Evolutionary conservation across 2,113 vertebrate species (phyloP).

Genomic region (Hepsetus odoe): DNA sequence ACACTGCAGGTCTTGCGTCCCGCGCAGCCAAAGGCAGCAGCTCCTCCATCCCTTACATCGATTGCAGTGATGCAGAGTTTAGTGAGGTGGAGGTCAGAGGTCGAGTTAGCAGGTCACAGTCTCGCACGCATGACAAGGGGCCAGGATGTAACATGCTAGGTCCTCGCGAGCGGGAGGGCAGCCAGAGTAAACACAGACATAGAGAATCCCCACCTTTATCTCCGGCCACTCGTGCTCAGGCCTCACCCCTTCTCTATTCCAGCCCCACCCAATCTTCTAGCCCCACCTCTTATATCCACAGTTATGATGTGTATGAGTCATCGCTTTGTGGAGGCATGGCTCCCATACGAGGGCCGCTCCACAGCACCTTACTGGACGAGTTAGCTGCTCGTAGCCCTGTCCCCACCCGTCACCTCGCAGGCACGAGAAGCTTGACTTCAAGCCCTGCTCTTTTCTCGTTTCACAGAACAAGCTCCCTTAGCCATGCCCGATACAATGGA

Average conservation of each 20-base stretch:
- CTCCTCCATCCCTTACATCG: slow-evolving; percentile 85
- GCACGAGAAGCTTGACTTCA: slow-evolving; percentile 78
- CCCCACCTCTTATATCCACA: slow-evolving; percentile 57
- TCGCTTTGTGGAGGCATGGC: slow-evolving; percentile 75
- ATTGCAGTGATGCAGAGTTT: slow-evolving; percentile 86
- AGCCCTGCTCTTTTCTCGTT: slow-evolving; percentile 73
- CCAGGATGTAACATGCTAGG: slow-evolving; percentile 60
- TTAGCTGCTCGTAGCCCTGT: slow-evolving; percentile 74
- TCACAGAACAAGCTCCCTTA: slow-evolving; percentile 73
- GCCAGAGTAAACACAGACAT: slow-evolving; percentile 62
- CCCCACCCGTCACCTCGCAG: slow-evolving; percentile 68
- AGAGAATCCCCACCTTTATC: slow-evolving; percentile 76
- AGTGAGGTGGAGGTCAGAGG: slow-evolving; percentile 83
- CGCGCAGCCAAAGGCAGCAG: slow-evolving; percentile 82
- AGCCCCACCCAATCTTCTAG: slow-evolving; percentile 59
- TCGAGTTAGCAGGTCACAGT: slow-evolving; percentile 75
- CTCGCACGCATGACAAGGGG: slow-evolving; percentile 83
- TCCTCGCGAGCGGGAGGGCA: slow-evolving; percentile 75
- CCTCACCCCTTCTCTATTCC: slow-evolving; percentile 64
- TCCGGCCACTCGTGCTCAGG: slow-evolving; percentile 48
- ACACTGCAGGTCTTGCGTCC: slow-evolving; percentile 94
- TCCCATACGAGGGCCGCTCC: slow-evolving; percentile 73
- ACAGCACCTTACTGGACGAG: slow-evolving; percentile 78
- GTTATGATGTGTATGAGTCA: slow-evolving; percentile 73
- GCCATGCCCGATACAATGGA: slow-evolving; percentile 81